Percentiles rank a stretch among this genome's conserved stretches.
Conservation (phyloP, 2,888 invertebrate species). For the Metallyticus violacea region DNA sequence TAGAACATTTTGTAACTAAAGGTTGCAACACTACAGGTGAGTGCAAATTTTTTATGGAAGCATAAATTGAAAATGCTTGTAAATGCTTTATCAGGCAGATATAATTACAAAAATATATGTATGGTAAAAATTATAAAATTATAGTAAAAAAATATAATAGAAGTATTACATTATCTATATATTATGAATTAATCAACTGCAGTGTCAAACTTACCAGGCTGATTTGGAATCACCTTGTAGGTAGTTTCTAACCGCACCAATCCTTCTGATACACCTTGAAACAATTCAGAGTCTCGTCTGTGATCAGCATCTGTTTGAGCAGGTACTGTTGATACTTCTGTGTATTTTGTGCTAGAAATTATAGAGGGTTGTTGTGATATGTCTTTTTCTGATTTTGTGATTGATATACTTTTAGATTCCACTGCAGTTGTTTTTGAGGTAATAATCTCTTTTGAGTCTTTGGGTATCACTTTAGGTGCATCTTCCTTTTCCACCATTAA, state of each 20-base stretch:
- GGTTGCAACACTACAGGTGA: no score
- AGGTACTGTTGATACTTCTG: conserved; percentile 25
- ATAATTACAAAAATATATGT: no score
- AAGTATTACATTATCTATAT: no score
- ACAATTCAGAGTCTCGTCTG: conserved; percentile 46
- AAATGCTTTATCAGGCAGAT: no score
- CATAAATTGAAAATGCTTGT: no score
- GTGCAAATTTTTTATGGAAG: no score
- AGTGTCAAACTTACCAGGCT: conserved; percentile 36
- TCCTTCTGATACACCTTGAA: conserved; percentile 49
- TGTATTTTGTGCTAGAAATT: background rate
- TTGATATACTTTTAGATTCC: background rate
- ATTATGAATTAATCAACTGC: no score
- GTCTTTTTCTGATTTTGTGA: conserved; percentile 18
- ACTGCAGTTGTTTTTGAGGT: background rate
- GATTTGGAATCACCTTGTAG: conserved; percentile 32
- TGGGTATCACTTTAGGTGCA: background rate
- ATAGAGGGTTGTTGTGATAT: conserved; percentile 7
- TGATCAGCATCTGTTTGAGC: conserved; percentile 35
- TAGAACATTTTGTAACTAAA: no score
- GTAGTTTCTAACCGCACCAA: conserved; percentile 44
- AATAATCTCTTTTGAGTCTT: conserved; percentile 20
- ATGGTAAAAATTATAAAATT: no score
- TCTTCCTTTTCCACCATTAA: background rate
- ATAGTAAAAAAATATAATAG: no score